These are phyloP conservation scores for Cuniculus paca DNA, from an alignment of 2,797 vertebrate species.

Conservation along the genomic window DNA sequence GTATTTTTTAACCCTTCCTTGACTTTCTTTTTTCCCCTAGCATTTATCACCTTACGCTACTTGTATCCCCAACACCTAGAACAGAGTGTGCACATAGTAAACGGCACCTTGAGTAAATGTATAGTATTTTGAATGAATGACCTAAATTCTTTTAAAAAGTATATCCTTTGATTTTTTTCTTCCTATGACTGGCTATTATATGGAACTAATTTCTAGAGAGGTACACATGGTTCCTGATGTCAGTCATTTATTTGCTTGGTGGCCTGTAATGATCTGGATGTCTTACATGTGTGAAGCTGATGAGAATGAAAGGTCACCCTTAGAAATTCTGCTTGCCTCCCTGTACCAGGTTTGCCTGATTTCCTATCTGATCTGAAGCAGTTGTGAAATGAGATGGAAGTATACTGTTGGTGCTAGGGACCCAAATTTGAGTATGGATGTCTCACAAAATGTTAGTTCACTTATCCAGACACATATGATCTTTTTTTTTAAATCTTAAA, in stretches of 20 bases:
- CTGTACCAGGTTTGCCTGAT: background rate
- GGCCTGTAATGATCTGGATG: background rate
- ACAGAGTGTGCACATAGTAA: background rate
- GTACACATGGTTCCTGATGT: background rate
- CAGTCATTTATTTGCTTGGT: background rate
- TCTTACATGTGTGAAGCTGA: background rate
- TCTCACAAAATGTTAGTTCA: background rate
- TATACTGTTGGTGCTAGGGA: background rate
- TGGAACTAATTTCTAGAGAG: conserved; percentile 20
- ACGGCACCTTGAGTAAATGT: background rate
- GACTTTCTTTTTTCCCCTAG: background rate
- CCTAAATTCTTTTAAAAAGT: background rate
- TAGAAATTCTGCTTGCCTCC: background rate
- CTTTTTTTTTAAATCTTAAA: background rate
- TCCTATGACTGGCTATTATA: background rate
- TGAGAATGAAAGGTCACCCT: background rate
- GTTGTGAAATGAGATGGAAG: background rate
- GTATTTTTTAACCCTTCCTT: background rate
- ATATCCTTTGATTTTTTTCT: background rate
- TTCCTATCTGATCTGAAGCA: background rate
- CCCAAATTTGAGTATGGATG: background rate
- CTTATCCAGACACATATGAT: background rate
- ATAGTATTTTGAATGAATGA: conserved; percentile 3
- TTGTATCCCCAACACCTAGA: background rate
- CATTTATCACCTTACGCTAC: background rate